Conservation (phyloP, 2,113 vertebrate genomes). For the Apteryx owenii region DNA sequence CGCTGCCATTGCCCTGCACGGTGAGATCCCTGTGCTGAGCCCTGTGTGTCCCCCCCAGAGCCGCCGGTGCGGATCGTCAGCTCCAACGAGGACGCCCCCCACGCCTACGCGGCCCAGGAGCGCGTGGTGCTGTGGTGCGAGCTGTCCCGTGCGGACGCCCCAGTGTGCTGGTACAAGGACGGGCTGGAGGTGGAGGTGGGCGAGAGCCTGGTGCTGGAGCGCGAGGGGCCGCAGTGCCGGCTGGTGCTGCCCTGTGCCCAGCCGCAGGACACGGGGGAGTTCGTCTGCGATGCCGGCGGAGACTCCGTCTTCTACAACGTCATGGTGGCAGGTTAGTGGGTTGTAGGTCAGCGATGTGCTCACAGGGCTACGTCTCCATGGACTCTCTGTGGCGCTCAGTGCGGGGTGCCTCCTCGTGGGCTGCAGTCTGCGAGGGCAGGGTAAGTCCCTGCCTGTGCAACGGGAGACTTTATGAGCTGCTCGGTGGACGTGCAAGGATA, state of each 20-base stretch:
- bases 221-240: slow-evolving; percentile 80
- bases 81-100: slow-evolving; percentile 80
- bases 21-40: background rate
- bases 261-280: slow-evolving; percentile 87
- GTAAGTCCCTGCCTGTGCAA: background rate
- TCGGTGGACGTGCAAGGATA: background rate
- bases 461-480: background rate
- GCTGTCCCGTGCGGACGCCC: slow-evolving; percentile 81
- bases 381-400: too few relatives aligned
- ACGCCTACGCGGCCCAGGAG: slow-evolving; percentile 82
- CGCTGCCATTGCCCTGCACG: background rate
- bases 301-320: slow-evolving; percentile 90
- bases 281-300: slow-evolving; percentile 87
- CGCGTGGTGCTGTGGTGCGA: slow-evolving; percentile 90
- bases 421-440: background rate
- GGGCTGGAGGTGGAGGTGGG: slow-evolving; percentile 86
- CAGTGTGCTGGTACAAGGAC: slow-evolving; percentile 88
- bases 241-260: slow-evolving; percentile 86
- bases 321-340: slow-evolving; percentile 87
- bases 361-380: background rate
- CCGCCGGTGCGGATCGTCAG: slow-evolving; percentile 85
- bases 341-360: background rate
- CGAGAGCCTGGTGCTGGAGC: slow-evolving; percentile 80
- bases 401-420: background rate
- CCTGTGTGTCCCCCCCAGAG: slow-evolving; percentile 72